phyloP scores from a whole-genome alignment of 2,797 vertebrate genomes.

The Mallotus villosus region DNA sequence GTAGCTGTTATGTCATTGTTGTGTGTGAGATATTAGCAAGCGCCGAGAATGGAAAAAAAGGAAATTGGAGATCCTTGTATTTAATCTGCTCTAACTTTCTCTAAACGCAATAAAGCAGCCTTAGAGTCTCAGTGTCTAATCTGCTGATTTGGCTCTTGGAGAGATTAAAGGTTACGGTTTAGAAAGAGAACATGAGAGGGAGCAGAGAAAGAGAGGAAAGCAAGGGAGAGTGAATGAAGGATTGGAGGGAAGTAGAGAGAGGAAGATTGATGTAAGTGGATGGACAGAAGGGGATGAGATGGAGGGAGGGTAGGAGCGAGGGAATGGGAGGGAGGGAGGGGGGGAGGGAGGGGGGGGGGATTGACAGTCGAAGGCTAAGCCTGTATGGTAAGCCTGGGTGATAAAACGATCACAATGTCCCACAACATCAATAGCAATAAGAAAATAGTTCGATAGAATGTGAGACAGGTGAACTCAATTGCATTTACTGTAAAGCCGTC shows the following conservation, averaged over 20 bases:
- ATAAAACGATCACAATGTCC: too few relatives aligned
- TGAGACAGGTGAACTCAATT: too few relatives aligned
- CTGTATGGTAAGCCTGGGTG: too few relatives aligned
- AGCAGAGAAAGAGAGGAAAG: slow-evolving; percentile 14
- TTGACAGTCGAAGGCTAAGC: too few relatives aligned
- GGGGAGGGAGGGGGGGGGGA: too few relatives aligned
- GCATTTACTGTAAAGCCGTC: too few relatives aligned
- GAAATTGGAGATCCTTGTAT: slow-evolving; percentile 53
- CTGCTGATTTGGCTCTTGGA: slow-evolving; percentile 67
- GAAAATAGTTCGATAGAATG: too few relatives aligned
- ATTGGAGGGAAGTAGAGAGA: neutral
- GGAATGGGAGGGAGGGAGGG: too few relatives aligned
- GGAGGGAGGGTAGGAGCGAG: too few relatives aligned
- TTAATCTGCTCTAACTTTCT: slow-evolving; percentile 74
- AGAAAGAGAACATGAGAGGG: neutral
- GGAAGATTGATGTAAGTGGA: slow-evolving; percentile 37
- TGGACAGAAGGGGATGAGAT: neutral
- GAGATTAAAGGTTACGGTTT: slow-evolving; percentile 66
- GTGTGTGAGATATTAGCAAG: slow-evolving; percentile 10
- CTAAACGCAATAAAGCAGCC: slow-evolving; percentile 57
- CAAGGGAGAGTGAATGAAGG: neutral
- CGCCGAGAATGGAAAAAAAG: slow-evolving; percentile 42
- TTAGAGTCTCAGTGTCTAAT: slow-evolving; percentile 64
- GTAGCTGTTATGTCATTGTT: slow-evolving; percentile 31
- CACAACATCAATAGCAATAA: too few relatives aligned